Conservation (phyloP, 2,797 vertebrate species). For the Enteromius fasciolatus region DNA sequence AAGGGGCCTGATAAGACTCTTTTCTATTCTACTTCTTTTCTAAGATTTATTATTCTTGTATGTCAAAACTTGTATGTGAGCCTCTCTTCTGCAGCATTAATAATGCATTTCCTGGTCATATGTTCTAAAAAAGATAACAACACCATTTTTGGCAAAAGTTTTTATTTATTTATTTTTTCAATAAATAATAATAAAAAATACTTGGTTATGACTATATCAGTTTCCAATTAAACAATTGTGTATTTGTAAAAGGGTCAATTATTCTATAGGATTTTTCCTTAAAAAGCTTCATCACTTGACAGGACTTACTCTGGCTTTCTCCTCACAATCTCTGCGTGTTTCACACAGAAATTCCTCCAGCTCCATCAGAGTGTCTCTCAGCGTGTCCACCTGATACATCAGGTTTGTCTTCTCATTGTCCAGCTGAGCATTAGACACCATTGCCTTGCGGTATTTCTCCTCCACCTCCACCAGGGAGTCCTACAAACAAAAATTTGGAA, state of each 20-base stretch:
- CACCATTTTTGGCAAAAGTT: not conserved
- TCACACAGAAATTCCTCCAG: slow-evolving; percentile 91
- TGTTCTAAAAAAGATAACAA: not conserved
- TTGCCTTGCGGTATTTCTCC: slow-evolving; percentile 90
- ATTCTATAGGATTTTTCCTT: not conserved
- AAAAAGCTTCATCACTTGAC: not conserved
- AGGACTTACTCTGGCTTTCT: slow-evolving; percentile 80
- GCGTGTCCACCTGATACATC: slow-evolving; percentile 91
- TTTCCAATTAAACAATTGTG: not conserved
- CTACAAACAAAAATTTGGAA: slow-evolving; percentile 65
- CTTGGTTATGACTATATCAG: not conserved
- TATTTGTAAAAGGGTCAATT: not conserved
- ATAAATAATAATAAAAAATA: not conserved
- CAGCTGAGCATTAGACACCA: slow-evolving; percentile 93
- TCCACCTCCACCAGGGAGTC: slow-evolving; percentile 88
- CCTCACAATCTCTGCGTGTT: slow-evolving; percentile 76
- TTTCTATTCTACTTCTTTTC: not conserved
- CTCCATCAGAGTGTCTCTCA: slow-evolving; percentile 85
- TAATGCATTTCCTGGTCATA: not conserved
- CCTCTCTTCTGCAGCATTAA: not conserved
- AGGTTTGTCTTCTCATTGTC: slow-evolving; percentile 92
- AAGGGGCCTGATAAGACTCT: not conserved
- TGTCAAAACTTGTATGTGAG: not conserved
- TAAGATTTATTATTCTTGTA: not conserved
- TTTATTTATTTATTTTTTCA: not conserved